Conservation (phyloP, 2,113 vertebrate genomes). For the Typhlomys cinereus region DNA sequence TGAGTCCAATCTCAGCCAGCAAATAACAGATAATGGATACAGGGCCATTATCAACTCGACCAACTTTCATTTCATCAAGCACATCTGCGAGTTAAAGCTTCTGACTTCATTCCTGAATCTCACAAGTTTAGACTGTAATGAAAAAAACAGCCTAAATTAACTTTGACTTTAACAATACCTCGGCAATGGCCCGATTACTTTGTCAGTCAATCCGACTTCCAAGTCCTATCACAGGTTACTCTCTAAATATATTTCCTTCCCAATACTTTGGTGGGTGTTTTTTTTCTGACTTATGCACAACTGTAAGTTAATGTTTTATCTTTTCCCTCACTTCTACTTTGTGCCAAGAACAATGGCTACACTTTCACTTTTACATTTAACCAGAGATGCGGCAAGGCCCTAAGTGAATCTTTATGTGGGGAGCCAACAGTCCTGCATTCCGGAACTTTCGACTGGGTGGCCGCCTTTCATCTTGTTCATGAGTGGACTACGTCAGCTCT, state of each 20-base stretch:
- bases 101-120: not conserved
- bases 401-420: not conserved
- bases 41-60: not conserved
- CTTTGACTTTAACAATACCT: constrained; percentile 11
- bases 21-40: not conserved
- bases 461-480: not conserved
- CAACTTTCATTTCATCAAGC: constrained; percentile 1
- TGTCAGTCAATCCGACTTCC: not conserved
- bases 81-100: not conserved
- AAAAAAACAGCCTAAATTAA: not conserved
- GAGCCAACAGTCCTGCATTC: not conserved
- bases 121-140: not conserved
- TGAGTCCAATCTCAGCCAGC: not conserved
- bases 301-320: not conserved
- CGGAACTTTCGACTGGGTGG: not conserved
- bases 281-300: not conserved
- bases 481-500: not conserved
- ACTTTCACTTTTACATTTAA: not conserved
- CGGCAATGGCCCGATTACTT: not conserved
- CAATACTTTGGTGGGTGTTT: not conserved
- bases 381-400: not conserved
- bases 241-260: not conserved
- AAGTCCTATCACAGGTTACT: not conserved
- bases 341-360: not conserved
- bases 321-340: constrained; percentile 2